A percentile compares a stretch with the other conserved stretches of the same genome.
These are phyloP conservation scores for Mamestra brassicae DNA, from an alignment of 2,888 invertebrate species.

Conservation along the genomic window DNA sequence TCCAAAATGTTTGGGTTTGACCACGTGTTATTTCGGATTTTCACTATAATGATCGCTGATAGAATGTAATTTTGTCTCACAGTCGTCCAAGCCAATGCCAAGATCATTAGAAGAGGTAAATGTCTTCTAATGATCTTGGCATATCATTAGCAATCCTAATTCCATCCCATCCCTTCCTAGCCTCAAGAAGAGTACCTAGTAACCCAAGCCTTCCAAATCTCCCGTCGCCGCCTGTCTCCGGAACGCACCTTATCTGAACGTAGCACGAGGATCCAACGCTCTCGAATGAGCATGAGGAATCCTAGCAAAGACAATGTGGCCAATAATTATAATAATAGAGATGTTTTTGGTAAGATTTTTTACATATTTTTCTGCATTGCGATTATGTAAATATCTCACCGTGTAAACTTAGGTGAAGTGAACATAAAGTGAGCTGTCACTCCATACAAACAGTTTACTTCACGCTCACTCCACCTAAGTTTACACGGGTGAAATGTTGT, in stretches of 20 bases:
- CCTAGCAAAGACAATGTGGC: slow-evolving; percentile 67
- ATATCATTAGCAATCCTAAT: neutral
- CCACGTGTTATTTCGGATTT: too few relatives aligned
- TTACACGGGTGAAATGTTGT: too few relatives aligned
- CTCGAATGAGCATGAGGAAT: slow-evolving; percentile 74
- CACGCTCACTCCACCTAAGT: too few relatives aligned
- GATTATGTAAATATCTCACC: too few relatives aligned
- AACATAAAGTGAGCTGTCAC: too few relatives aligned
- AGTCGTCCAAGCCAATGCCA: too few relatives aligned
- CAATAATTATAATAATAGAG: slow-evolving; percentile 59
- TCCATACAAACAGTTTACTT: too few relatives aligned
- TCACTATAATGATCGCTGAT: neutral
- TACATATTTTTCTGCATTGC: too few relatives aligned
- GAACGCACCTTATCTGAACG: slow-evolving; percentile 69
- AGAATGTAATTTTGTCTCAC: neutral
- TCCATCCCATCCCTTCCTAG: slow-evolving; percentile 60
- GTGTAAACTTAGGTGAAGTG: too few relatives aligned
- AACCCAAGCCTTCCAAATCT: slow-evolving; percentile 77
- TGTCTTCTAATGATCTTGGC: too few relatives aligned
- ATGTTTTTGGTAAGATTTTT: slow-evolving; percentile 51
- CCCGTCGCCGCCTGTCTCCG: slow-evolving; percentile 67
- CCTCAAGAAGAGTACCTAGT: slow-evolving; percentile 85
- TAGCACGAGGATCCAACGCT: slow-evolving; percentile 70
- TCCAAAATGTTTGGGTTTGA: too few relatives aligned
- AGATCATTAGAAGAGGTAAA: too few relatives aligned